A percentile compares a stretch with the other conserved stretches of the same genome.
Conservation (phyloP, 2,113 vertebrate species). For the Ginglymostoma cirratum region DNA sequence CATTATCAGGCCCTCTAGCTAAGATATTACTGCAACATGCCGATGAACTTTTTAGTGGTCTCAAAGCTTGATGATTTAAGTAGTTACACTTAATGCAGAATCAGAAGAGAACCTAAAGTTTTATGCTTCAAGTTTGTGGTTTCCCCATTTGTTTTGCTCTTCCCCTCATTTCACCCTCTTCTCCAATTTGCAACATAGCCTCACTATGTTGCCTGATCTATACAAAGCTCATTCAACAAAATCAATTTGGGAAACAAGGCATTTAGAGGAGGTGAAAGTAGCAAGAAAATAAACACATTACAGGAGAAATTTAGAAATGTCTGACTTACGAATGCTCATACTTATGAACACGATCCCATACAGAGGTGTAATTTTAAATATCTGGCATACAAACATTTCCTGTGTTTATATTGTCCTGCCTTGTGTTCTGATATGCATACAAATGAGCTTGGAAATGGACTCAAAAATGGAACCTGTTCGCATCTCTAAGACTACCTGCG, state of each 20-base stretch:
- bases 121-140: not conserved
- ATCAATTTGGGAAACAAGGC: not conserved
- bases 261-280: not conserved
- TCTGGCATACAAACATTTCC: too few relatives aligned
- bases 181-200: not conserved
- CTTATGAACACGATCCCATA: too few relatives aligned
- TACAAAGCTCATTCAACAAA: not conserved
- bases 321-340: too few relatives aligned
- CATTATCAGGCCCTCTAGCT: not conserved
- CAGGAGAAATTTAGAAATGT: too few relatives aligned
- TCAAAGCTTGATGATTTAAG: not conserved
- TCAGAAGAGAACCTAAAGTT: not conserved
- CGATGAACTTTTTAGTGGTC: not conserved
- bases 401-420: too few relatives aligned
- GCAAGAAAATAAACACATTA: not conserved
- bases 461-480: too few relatives aligned
- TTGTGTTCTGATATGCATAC: too few relatives aligned
- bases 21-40: not conserved
- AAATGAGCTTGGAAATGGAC: too few relatives aligned
- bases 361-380: too few relatives aligned
- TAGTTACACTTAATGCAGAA: not conserved
- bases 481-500: too few relatives aligned
- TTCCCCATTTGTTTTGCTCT: not conserved
- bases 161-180: not conserved
- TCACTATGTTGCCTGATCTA: not conserved